Evolutionary conservation across 2,113 vertebrate species (phyloP), one percentile per base, ranked within the genome.

Genomic region (Ophthalmolycus amberensis): DNA sequence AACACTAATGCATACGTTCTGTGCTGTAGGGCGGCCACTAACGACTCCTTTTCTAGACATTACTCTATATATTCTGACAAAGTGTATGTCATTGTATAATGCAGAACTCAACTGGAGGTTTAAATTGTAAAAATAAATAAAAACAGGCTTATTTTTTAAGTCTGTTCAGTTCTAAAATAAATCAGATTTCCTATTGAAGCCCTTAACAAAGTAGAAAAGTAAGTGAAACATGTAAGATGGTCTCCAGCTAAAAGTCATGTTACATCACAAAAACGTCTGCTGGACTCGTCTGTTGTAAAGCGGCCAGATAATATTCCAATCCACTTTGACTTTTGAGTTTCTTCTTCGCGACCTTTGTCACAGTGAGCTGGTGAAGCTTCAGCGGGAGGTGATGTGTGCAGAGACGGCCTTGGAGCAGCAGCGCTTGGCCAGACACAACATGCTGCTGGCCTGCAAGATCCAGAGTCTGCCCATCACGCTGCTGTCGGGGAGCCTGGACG

Each of bases 371-470:
- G 88, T 85, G 56, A 97, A 95, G 77, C 72, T 95, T 42, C 97
- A 99, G 87, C 96, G 94, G 50, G 94, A 97, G 90, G 88, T 93
- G 34, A 81, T 95, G 64, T 84, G 85, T 9, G 32, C 94, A 16
- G 97, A 99, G 88, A 89, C 88, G 0, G 84, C 93, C n/a, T 73
- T 98, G 90, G 98, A 99, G 86, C 96, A 97, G 63, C 96, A 95
- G 50, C 95, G 89, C 18, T 70, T 97, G 56, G 92, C 93, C 66
- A 90, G 92, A 84, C 98, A 99, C 87, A 99, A 99, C 81, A 7
- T 97, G 52, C 95, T 99, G 71, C 94, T 98, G 37, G 94, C 91
- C 62, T 99, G 97, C 88, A 99, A 98, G 88, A 95, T 99, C 37
- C 92, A 96, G 63, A 82, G 94, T 85, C 88, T 98, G 58, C 95